A percentile compares a stretch with the other conserved stretches of the same genome.
Evolutionary conservation across 2,888 invertebrate species (phyloP).

Genomic region (Hemaris fuciformis): DNA sequence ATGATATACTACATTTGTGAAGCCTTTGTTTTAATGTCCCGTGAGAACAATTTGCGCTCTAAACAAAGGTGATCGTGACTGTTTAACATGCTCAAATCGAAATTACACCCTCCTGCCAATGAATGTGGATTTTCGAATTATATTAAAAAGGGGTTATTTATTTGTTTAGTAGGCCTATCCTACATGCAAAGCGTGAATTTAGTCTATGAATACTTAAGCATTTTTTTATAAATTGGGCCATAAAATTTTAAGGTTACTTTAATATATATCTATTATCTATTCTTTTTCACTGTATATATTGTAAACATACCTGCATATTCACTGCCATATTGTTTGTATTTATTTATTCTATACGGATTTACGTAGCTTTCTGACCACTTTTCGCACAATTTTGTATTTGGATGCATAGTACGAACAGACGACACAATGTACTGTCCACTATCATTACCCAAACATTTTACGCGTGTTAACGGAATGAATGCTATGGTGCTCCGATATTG

Average conservation of each 20-base stretch:
- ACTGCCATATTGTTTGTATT: conserved; percentile 22
- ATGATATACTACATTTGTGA: not conserved
- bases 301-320: conserved; percentile 29
- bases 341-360: conserved; percentile 20
- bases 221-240: too few relatives aligned
- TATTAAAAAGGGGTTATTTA: not conserved
- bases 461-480: conserved; percentile 39
- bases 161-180: too few relatives aligned
- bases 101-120: not conserved
- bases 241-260: too few relatives aligned
- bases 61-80: conserved; percentile 4
- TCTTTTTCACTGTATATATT: not conserved
- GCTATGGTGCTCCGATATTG: conserved; percentile 28
- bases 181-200: too few relatives aligned
- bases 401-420: conserved; percentile 24
- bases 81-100: not conserved
- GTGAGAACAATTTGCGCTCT: not conserved
- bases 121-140: not conserved
- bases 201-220: too few relatives aligned
- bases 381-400: conserved; percentile 37
- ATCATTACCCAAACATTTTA: conserved; percentile 33
- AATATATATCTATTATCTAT: not conserved
- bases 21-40: not conserved
- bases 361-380: conserved; percentile 41
- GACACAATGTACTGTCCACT: conserved; percentile 20